Percentiles rank a stretch among this genome's conserved stretches.
phyloP scores from a whole-genome alignment of 2,797 vertebrate genomes.

The Oreochromis grahami region DNA sequence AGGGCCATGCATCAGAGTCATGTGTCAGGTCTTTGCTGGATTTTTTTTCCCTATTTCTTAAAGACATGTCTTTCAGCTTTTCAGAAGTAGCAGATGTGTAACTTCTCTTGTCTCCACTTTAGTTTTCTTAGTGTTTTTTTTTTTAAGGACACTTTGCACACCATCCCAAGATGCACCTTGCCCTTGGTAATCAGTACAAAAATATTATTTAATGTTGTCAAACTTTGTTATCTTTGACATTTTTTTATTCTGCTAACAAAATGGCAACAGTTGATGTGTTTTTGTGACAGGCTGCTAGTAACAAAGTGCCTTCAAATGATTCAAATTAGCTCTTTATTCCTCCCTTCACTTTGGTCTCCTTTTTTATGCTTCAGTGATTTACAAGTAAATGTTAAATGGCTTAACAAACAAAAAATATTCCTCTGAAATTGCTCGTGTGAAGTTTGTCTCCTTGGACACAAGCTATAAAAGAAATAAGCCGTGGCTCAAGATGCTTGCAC shows the following conservation, averaged over 20 bases:
- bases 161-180: not conserved
- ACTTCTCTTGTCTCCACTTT: not conserved
- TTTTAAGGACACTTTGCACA: not conserved
- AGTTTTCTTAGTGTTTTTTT: not conserved
- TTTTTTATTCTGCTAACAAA: not conserved
- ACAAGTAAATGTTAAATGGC: not conserved
- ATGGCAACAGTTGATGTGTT: not conserved
- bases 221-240: not conserved
- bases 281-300: not conserved
- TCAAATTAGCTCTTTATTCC: not conserved
- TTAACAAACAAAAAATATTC: not conserved
- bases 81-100: not conserved
- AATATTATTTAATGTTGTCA: not conserved
- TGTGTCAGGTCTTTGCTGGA: not conserved
- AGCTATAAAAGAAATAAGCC: not conserved
- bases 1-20: not conserved
- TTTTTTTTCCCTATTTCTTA: not conserved
- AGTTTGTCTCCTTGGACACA: not conserved
- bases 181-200: not conserved
- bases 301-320: not conserved
- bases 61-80: not conserved
- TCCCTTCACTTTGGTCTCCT: not conserved
- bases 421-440: not conserved
- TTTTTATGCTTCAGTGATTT: not conserved
- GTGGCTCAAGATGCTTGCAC: not conserved